phyloP scores from a whole-genome alignment of 2,113 vertebrate genomes.

The Calcarius ornatus region DNA sequence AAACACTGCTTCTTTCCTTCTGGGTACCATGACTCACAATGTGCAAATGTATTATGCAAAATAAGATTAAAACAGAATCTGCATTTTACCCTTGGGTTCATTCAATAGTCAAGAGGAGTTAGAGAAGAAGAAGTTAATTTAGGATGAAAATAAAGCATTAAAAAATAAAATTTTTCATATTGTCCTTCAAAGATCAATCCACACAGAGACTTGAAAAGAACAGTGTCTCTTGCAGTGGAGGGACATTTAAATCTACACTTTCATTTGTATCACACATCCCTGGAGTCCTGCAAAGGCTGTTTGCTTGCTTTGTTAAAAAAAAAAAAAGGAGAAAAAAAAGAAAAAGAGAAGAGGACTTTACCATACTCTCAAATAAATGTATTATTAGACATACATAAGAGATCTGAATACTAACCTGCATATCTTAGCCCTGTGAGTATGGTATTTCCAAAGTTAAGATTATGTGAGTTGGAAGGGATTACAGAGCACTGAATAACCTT shows the following conservation, averaged over 20 bases:
- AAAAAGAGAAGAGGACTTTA: not conserved
- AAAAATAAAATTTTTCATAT: not conserved
- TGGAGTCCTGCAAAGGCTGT: not conserved
- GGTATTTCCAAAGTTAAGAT: slow-evolving; percentile 33
- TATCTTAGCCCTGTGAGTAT: not conserved
- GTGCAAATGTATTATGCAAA: slow-evolving; percentile 70
- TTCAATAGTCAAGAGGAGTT: slow-evolving; percentile 62
- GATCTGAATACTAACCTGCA: not conserved
- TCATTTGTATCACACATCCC: not conserved
- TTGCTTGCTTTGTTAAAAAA: not conserved
- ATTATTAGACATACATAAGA: not conserved
- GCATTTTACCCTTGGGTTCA: slow-evolving; percentile 65
- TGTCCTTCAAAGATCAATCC: not conserved
- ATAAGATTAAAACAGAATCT: slow-evolving; percentile 64
- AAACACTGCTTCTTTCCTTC: slow-evolving; percentile 56
- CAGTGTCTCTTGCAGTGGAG: not conserved
- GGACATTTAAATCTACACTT: not conserved
- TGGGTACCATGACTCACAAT: slow-evolving; percentile 60
- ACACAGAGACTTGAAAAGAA: not conserved
- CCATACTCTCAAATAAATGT: not conserved
- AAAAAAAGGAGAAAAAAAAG: not conserved
- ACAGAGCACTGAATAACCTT: slow-evolving; percentile 17
- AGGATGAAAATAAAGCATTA: slow-evolving; percentile 58
- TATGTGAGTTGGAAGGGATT: slow-evolving; percentile 51
- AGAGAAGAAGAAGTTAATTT: slow-evolving; percentile 66